phyloP scores from a whole-genome alignment of 2,888 invertebrate genomes.

The Xylota segnis region DNA sequence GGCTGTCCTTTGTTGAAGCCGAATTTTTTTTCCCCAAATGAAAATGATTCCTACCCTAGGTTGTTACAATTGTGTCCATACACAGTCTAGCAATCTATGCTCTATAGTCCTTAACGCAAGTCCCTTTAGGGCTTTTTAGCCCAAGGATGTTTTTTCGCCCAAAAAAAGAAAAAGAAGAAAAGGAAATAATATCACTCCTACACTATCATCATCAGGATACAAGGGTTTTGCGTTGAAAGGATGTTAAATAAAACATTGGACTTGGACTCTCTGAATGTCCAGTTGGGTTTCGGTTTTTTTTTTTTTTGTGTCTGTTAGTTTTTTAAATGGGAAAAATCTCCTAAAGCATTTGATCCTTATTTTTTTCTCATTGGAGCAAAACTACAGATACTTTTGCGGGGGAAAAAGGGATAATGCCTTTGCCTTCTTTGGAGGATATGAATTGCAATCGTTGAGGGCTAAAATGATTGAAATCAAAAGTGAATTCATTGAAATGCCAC shows the following conservation, averaged over 20 bases:
- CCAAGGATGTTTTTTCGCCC: conserved; percentile 41
- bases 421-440: conserved; percentile 29
- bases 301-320: conserved; percentile 16
- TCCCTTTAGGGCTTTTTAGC: conserved; percentile 63
- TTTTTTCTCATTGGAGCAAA: neutral
- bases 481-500: conserved; percentile 40
- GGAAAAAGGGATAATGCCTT: conserved; percentile 15
- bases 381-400: neutral
- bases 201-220: conserved; percentile 50
- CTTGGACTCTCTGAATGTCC: conserved; percentile 48
- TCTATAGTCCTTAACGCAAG: conserved; percentile 55
- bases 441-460: conserved; percentile 56
- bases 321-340: conserved; percentile 43
- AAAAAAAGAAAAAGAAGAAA: conserved; percentile 19
- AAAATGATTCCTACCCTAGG: conserved; percentile 28
- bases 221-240: conserved; percentile 59
- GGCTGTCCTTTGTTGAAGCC: conserved; percentile 1
- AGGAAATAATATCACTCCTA: conserved; percentile 62
- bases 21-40: conserved; percentile 17
- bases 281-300: neutral
- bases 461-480: conserved; percentile 53
- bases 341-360: conserved; percentile 55
- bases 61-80: conserved; percentile 52
- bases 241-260: conserved; percentile 70
- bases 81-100: conserved; percentile 45